Conservation (phyloP, 2,113 vertebrate species). For the Parus major region DNA sequence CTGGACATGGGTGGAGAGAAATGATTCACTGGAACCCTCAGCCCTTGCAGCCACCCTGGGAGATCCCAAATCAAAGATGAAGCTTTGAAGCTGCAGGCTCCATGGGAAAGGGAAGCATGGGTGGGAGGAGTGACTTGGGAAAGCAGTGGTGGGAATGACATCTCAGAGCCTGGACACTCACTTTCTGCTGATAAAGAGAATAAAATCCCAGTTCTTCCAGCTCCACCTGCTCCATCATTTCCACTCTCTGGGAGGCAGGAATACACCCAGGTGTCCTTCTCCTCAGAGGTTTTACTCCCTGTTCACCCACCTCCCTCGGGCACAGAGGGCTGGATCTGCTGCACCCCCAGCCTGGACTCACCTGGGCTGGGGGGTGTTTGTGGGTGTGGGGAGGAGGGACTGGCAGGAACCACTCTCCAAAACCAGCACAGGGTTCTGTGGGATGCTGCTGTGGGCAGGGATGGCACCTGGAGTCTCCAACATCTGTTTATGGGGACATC, state of each 20-base stretch:
- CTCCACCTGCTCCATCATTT: not conserved
- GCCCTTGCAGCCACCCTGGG: fast-evolving
- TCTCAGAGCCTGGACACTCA: not conserved
- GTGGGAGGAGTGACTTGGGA: not conserved
- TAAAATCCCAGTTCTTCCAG: not conserved
- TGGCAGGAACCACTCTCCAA: not conserved
- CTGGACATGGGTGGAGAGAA: not conserved
- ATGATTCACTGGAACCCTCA: fast-evolving
- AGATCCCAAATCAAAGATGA: not conserved
- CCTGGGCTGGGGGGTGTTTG: not conserved
- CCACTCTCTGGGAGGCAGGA: not conserved
- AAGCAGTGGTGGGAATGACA: not conserved
- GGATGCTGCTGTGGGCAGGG: not conserved
- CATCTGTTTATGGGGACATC: fast-evolving
- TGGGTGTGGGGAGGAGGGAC: not conserved
- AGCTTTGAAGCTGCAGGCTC: not conserved
- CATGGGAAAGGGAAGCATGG: not conserved
- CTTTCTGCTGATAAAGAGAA: not conserved
- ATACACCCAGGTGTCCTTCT: not conserved
- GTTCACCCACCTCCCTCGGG: not conserved
- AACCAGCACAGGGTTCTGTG: not conserved
- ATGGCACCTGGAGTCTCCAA: not conserved
- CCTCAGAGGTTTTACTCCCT: not conserved
- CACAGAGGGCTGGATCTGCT: not conserved
- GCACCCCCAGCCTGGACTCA: not conserved